Evolutionary conservation across 2,113 vertebrate genomes (phyloP).

Genomic region (Himantopus leucocephalus): DNA sequence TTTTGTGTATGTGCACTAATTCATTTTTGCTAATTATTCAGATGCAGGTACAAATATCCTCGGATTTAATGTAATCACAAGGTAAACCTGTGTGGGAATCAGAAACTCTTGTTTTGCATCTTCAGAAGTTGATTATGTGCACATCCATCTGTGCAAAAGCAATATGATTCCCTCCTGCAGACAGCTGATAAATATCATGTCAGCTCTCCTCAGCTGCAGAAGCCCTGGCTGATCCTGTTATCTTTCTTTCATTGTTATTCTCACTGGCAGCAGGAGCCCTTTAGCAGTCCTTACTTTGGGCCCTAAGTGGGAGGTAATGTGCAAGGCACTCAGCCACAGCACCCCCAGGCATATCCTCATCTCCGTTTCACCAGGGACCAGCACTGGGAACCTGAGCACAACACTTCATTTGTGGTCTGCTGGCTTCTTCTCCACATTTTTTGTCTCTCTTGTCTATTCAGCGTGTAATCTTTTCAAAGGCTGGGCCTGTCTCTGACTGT

Average conservation of each 20-base stretch:
- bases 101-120: not conserved
- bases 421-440: slow-evolving; percentile 53
- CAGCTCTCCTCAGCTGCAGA: not conserved
- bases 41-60: not conserved
- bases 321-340: not conserved
- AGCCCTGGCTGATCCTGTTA: slow-evolving; percentile 32
- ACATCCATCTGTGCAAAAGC: slow-evolving; percentile 6
- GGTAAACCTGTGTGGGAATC: not conserved
- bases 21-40: not conserved
- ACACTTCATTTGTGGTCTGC: slow-evolving; percentile 48
- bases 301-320: not conserved
- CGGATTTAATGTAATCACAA: not conserved
- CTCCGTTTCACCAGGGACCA: not conserved
- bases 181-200: slow-evolving; percentile 38
- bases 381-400: slow-evolving; percentile 42
- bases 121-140: not conserved
- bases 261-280: slow-evolving; percentile 1
- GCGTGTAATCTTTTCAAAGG: slow-evolving; percentile 50
- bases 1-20: not conserved
- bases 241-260: not conserved
- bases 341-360: not conserved
- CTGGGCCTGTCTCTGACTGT: slow-evolving; percentile 47
- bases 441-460: slow-evolving; percentile 64
- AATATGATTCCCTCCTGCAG: not conserved
- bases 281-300: not conserved